phyloP scores from a whole-genome alignment of 1,140 invertebrate genomes.

The Drosophila prosaltans region DNA sequence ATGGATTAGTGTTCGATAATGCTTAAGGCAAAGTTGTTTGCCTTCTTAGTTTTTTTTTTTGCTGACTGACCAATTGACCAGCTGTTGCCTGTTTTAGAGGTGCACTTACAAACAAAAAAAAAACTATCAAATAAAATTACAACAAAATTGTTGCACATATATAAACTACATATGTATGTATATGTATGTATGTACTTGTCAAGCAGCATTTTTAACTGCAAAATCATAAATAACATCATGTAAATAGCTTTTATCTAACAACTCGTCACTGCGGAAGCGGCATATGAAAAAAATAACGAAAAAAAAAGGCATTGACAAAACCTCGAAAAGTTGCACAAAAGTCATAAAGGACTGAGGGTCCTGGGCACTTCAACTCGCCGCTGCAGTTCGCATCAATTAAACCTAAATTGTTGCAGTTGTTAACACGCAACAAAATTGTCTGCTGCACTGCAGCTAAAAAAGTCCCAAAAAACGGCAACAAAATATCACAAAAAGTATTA shows the following conservation, averaged over 20 bases:
- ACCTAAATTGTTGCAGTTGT: conserved; percentile 82
- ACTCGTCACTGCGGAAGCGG: conserved; percentile 75
- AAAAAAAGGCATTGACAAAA: conserved; percentile 39
- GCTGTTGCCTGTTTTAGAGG: conserved; percentile 33
- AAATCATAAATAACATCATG: conserved; percentile 82
- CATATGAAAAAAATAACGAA: conserved; percentile 4
- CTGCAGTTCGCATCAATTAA: conserved; percentile 77
- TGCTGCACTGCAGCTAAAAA: conserved; percentile 75
- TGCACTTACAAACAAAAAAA: conserved; percentile 26
- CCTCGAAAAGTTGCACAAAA: conserved; percentile 68
- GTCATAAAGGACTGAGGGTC: conserved; percentile 36
- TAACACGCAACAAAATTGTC: conserved; percentile 82
- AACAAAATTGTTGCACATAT: conserved; percentile 10
- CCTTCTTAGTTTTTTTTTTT: background rate
- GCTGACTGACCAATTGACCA: conserved; percentile 29
- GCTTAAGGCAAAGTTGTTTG: conserved; percentile 29
- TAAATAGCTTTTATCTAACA: conserved; percentile 82
- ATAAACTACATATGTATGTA: conserved; percentile 31
- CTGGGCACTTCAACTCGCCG: conserved; percentile 65
- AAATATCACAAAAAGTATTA: conserved; percentile 1
- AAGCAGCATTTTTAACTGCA: conserved; percentile 66
- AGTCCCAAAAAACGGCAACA: conserved; percentile 41
- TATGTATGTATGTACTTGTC: conserved; percentile 25
- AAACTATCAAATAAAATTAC: conserved; percentile 37
- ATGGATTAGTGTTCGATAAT: conserved; percentile 77